phyloP scores from a whole-genome alignment of 37 sponge, comb jelly and placozoan genomes.

The Oopsacas minuta region DNA sequence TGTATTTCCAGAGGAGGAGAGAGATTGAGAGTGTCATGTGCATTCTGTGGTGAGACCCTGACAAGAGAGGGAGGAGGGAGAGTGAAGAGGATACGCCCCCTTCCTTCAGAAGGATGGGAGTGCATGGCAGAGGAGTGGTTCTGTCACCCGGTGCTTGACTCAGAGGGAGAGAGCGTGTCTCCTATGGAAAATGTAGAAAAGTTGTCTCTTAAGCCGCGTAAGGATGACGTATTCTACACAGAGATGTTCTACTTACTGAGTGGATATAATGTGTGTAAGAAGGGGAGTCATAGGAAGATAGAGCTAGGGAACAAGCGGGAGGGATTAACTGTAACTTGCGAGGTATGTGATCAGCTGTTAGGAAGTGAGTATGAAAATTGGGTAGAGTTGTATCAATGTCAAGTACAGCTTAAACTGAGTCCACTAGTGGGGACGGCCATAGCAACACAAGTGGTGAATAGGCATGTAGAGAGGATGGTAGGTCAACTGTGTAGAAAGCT shows the following conservation, averaged over 20 bases:
- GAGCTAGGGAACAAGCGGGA: conserved; percentile 4
- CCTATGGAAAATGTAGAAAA: neutral
- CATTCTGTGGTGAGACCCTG: neutral
- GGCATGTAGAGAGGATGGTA: neutral
- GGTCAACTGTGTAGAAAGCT: conserved; percentile 7
- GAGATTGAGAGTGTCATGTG: neutral
- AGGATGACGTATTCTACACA: neutral
- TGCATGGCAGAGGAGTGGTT: conserved; percentile 16
- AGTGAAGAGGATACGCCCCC: neutral
- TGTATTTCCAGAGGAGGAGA: neutral
- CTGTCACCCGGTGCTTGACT: neutral
- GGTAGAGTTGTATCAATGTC: neutral
- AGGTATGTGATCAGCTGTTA: neutral
- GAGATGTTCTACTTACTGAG: neutral
- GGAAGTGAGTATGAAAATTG: neutral
- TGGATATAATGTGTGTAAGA: neutral
- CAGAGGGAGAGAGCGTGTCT: neutral
- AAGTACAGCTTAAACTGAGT: neutral
- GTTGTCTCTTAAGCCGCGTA: neutral
- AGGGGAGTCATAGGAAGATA: neutral
- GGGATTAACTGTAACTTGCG: neutral
- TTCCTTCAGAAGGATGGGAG: conserved; percentile 7
- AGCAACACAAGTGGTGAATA: neutral
- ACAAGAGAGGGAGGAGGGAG: neutral
- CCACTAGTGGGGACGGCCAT: conserved; percentile 1